Base-by-base conservation (phyloP, 2,888 invertebrate genomes). In the Mystacides longicornis region DNA sequence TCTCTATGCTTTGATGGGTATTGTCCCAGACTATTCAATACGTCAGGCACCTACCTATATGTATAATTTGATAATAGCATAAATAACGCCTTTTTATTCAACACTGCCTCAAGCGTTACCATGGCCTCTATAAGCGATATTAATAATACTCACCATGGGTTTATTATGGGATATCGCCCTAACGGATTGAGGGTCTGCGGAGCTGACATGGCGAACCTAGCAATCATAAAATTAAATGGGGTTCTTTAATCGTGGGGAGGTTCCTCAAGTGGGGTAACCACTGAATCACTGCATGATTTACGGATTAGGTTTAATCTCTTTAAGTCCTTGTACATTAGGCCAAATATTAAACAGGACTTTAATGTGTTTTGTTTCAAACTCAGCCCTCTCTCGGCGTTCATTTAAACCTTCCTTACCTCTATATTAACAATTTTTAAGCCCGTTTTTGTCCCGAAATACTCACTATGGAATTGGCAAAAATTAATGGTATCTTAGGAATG, bases 151-250 rank as follows among this genome's bases (percentile, higher is more conserved):
- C 37, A 14, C 37, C 16, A 37, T 37, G 37, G 37, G 14, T 37
- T n/a, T n/a, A n/a, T n/a, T n/a, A n/a, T n/a, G 16, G 14, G 16
- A 33, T 20, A 49, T 33, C 46, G 14, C 21, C 49, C 23, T 52
- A 42, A 45, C 23, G 43, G 27, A 52, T 37, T 27, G 49, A 49
- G 49, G 48, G 43, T 52, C 52, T 33, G 47, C 47, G 31, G 37
- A 37, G 46, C 46, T 53, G 52, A 46, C 52, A 53, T 47, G 46
- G 52, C 52, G 53, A 46, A 56, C 50, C 42, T 50, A 53, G 37
- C 45, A 56, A 56, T 56, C 57, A 51, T 60, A 54, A 60, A 60
- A 60, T 56, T 47, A 59, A 60, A 57, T 52, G 58, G 58, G 50
- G 55, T 52, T 47, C 51, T 37, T 49, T 55, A 56, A 58, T 58